Evolutionary conservation across 2,888 invertebrate species (phyloP), one percentile per base, ranked within the genome.

Genomic region (Latheticus oryzae): DNA sequence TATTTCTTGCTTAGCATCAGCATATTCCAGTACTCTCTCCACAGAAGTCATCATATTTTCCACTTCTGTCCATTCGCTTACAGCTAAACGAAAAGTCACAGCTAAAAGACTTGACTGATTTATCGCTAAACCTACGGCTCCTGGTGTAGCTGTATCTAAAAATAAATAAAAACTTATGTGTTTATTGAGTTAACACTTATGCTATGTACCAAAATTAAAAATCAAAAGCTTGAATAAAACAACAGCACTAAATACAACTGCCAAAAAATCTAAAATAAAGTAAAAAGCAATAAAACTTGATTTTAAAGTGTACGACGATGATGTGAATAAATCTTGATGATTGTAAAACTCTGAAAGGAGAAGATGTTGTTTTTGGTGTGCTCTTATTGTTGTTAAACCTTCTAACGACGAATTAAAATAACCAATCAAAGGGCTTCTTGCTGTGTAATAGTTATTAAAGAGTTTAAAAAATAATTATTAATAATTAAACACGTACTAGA

Each of bases 41-140:
- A 96, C 94, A 3, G 90, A 88, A 2, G 90, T 92, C 91, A 93
- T 91, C 64, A 87, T 88, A 71, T 91, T 93, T 74, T 75, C 75
- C 13, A 70, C 76, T 76, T 95, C 94, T 0, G 95, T 91, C 63
- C 92, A 92, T 76, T 94, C 94, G 2, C 94, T 82, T 35, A 84
- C 79, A 2, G 81, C 82, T 82, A 82, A 83, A 70, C 83, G 82
- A 67, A 84, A 61, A 76, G 80, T 76, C 7, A 89, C 88, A 0
- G 89, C 89, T 56, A 91, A 81, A 0, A 87, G 85, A 78, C 90
- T 88, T 8, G 89, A 87, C 72, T 91, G 89, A 0, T 90, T 90
- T 51, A 91, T 88, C 7, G 90, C 90, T 48, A 91, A 74, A 9
- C 91, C 91, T 1, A 91, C 89, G 69, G 86, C 85, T 33, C 90